Base-by-base conservation (phyloP, 2,888 invertebrate species). In the Archips xylosteana region DNA sequence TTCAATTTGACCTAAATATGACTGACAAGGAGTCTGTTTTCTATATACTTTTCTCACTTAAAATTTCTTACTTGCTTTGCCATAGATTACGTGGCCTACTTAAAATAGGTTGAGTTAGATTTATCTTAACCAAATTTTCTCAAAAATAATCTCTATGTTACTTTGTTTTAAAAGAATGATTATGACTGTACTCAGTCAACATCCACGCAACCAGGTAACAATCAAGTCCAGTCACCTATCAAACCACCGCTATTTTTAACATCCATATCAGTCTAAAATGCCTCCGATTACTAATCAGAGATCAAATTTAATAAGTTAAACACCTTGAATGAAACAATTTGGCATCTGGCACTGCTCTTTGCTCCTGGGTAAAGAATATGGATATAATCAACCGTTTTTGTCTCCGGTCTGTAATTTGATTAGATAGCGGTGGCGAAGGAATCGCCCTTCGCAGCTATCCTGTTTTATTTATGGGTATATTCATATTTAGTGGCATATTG, bases 311-410 rank as follows among this genome's bases (percentile, higher is more conserved):
- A 73, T 69, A 69, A 73, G 59, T 59, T 66, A 49, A 67, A 75
- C 65, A 68, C 71, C 74, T 75, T 70, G 57, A 81, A 81, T 70
- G 57, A 81, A 81, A 81, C 82, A 84, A 83, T 83, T 85, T 79
- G 76, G 77, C 81, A 85, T 82, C 82, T 85, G 85, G 85, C 87
- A 86, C 82, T 85, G 87, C 88, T 85, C 85, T 84, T 84, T 83
- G 82, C 81, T 85, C 88, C 85, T 85, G 87, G 86, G 39, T 39
- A 76, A 87, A 87, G 82, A 87, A 85, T 85, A 84, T 82, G 83
- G 78, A 87, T 87, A 91, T 89, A 92, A 92, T 92, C 92, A 91
- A 85, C 82, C 89, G 85, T 91, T 92, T 91, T 92, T 92, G 89
- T 90, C 90, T 87, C 87, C 89, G 84, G 78, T 78, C 85, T 87